Percentiles rank a stretch among this genome's conserved stretches.
phyloP scores from a whole-genome alignment of 1,140 invertebrate species.

The Aphaenogaster floridana region DNA sequence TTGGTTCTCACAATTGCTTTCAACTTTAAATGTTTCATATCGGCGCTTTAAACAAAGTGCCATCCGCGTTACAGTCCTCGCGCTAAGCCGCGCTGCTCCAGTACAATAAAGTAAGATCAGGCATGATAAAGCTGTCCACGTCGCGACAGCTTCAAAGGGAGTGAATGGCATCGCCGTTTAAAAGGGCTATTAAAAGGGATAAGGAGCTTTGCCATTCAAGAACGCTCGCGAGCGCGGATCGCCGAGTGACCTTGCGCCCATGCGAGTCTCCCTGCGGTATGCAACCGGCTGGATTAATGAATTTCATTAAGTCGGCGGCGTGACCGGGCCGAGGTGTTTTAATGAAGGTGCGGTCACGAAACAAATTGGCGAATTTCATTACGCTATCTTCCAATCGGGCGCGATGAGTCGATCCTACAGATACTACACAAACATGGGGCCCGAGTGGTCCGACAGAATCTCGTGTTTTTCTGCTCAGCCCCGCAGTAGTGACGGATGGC shows the following conservation, averaged over 20 bases:
- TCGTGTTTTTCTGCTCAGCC: conserved; percentile 16
- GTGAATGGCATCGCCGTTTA: conserved; percentile 24
- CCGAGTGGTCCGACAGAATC: neutral
- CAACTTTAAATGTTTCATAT: conserved; percentile 11
- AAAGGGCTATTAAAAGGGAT: conserved; percentile 34
- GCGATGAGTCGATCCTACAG: conserved; percentile 12
- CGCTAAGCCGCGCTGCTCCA: neutral
- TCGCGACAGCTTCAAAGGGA: conserved; percentile 16
- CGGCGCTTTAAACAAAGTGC: conserved; percentile 11
- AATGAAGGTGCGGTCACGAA: neutral
- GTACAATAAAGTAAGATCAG: conserved; percentile 46
- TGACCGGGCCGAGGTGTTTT: neutral
- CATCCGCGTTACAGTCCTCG: neutral
- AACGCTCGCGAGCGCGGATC: neutral
- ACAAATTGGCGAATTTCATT: conserved; percentile 51
- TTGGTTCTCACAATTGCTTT: neutral
- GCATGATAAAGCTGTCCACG: conserved; percentile 37
- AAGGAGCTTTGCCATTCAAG: conserved; percentile 7
- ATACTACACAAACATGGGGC: neutral
- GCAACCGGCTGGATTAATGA: neutral
- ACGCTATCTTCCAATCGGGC: neutral
- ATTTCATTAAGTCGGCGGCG: conserved; percentile 35
- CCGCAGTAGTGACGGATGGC: neutral
- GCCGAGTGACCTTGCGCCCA: conserved; percentile 16
- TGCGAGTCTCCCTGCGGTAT: neutral